Evolutionary conservation across 2,113 vertebrate species (phyloP).

Genomic region (Myrmecophaga tridactyla): DNA sequence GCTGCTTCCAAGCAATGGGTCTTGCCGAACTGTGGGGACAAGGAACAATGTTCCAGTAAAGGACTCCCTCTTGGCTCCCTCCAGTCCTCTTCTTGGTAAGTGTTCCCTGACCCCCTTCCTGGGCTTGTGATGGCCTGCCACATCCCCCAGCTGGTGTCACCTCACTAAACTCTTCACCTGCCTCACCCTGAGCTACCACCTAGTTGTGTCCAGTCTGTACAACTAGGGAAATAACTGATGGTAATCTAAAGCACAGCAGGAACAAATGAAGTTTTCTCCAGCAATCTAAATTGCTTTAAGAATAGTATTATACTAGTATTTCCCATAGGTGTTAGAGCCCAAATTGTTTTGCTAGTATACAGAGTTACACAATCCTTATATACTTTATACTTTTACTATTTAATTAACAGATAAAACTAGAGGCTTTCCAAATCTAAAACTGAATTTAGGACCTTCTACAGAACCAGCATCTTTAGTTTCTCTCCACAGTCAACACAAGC

Average conservation of each 20-base stretch:
- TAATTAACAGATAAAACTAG: background rate
- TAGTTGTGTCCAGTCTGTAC: slow-evolving; percentile 59
- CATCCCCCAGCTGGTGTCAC: slow-evolving; percentile 55
- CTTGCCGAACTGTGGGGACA: slow-evolving; percentile 91
- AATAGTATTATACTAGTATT: background rate
- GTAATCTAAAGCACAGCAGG: slow-evolving; percentile 52
- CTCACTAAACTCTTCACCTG: slow-evolving; percentile 71
- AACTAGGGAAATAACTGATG: slow-evolving; percentile 55
- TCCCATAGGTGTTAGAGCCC: background rate
- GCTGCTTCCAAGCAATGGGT: slow-evolving; percentile 92
- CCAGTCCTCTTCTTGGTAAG: background rate
- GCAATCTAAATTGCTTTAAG: background rate
- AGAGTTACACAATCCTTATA: background rate
- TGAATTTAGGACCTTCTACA: background rate
- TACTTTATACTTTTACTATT: slow-evolving; percentile 26
- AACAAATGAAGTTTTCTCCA: slow-evolving; percentile 34
- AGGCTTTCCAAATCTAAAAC: background rate
- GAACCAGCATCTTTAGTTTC: background rate
- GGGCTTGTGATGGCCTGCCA: slow-evolving; percentile 52
- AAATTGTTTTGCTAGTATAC: background rate
- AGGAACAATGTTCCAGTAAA: background rate
- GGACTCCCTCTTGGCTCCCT: background rate
- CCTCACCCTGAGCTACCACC: slow-evolving; percentile 60
- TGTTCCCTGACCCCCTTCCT: slow-evolving; percentile 41
- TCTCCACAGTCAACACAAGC: background rate